Evolutionary conservation across 2,113 vertebrate genomes (phyloP), one percentile per base, ranked within the genome.

Genomic region (Cynopterus brachyotis): DNA sequence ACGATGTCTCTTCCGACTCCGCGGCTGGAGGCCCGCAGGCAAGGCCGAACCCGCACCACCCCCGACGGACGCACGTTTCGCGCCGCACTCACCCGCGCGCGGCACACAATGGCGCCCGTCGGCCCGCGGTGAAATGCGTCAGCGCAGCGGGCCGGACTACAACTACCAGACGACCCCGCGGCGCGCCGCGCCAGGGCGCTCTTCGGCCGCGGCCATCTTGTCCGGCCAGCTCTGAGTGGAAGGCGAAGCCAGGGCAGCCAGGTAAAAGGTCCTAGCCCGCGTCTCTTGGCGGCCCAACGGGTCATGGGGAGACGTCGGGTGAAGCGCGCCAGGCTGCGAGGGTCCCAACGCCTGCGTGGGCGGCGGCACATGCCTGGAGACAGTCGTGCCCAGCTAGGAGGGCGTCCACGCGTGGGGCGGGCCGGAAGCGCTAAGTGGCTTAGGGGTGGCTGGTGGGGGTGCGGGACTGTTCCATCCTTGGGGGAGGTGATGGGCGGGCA

Each of bases 101-200:
- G 26, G 85, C 40, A 9, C 35, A 81, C 89, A 93, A 98, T 98
- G 96, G 97, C 96, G 92, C 53, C 95, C 32, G 79, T 64, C 57
- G 17, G 62, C 69, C 82, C 10, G 30, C 69, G 7, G 45, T 17
- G 6, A 80, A 84, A 70, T 95, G 90, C 96, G 97, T 97, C 96
- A 95, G 60, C 11, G 37, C 30, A 55, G 32, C 2, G 2, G 62
- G 2, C 9, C 0, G 94, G 60, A 98, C 97, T 98, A 97, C 97
- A 96, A 97, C 55, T 98, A 95, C 96, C 97, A 97, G 96, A 30
- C 9, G 59, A 32, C 83, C 87, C 89, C 72, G 90, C 86, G 53
- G 55, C 22, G 26, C 8, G 22, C 45, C 26, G n/a, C 47, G 15
- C 22, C n/a, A 0, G 20, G 22, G 28, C 6, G 35, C 80, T 3